phyloP scores from a whole-genome alignment of 2,888 invertebrate genomes.

The Papilio demoleus region DNA sequence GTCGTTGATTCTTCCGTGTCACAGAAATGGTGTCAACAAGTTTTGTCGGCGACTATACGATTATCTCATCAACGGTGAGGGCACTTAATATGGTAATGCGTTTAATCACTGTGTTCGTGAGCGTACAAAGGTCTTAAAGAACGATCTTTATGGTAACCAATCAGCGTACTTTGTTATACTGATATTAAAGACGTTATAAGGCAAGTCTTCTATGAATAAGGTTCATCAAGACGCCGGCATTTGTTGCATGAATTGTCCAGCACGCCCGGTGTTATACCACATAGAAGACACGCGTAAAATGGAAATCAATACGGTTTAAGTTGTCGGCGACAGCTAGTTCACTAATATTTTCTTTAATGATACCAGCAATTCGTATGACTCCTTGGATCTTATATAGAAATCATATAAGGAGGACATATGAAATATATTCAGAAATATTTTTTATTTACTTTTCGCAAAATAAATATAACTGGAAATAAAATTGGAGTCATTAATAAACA shows the following conservation, averaged over 20 bases:
- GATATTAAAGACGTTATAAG: neutral
- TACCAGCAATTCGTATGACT: too few relatives aligned
- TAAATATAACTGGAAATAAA: too few relatives aligned
- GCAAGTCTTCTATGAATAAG: neutral
- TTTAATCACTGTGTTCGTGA: conserved; percentile 37
- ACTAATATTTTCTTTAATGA: too few relatives aligned
- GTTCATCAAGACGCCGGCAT: neutral
- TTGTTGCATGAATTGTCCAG: too few relatives aligned
- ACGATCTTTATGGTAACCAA: conserved; percentile 10
- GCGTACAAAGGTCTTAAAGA: conserved; percentile 30
- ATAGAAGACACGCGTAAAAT: too few relatives aligned
- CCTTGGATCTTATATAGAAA: too few relatives aligned
- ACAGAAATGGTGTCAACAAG: conserved; percentile 3
- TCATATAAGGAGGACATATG: too few relatives aligned
- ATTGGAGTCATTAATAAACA: neutral
- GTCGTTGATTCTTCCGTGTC: neutral
- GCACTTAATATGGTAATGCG: conserved; percentile 40
- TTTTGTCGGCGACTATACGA: conserved; percentile 26
- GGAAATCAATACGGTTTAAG: too few relatives aligned
- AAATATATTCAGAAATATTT: too few relatives aligned
- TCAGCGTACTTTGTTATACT: conserved; percentile 12
- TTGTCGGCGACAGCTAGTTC: too few relatives aligned
- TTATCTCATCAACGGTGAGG: conserved; percentile 24
- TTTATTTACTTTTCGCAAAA: too few relatives aligned
- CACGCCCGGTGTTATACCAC: too few relatives aligned